Base-by-base conservation (phyloP, 2,888 invertebrate species). In the Limnephilus lunatus region DNA sequence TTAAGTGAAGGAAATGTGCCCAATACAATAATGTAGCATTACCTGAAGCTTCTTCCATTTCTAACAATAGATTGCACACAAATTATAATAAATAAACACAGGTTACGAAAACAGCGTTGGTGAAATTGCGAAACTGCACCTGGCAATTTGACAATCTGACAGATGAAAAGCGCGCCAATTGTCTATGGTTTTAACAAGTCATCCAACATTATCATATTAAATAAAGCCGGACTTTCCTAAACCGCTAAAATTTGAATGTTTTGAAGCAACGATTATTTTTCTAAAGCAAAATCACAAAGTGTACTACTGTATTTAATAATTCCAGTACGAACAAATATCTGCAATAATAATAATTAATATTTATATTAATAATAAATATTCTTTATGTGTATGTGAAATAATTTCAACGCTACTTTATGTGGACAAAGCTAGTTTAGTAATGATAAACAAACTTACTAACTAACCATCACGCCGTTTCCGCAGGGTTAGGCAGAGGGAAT, bases 161-260 rank as follows among this genome's bases (percentile, higher is more conserved):
- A 89, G 80, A 89, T 89, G 44, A 89, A 89, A 89, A 89, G 81
- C 80, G 89, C 89, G 89, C 81, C 81, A 89, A 81, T 31, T 81
- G 68, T 88, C 88, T 88, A n/a, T 88, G 88, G 44, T 86, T n/a
- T 25, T 44, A 25, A 86, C 86, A 86, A 11, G 83, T 12, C 5
- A 32, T 25, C 32, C 83, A 83, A 83, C 83, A 35, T 35, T 83
- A n/a, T 35, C 7, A 83, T 35, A 83, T 83, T 39, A 83, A 35
- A 83, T 83, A 35, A 35, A 25, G n/a, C 83, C 83, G 3, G n/a
- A 11, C 11, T 83, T 83, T 35, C 35, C 25, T 25, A 32, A 35
- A 35, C 83, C 35, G 82, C 32, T 25, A 35, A 19, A 68, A 68
- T 68, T 68, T 68, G 68, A 68, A 68, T 68, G 68, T 25, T 7